A percentile compares a stretch with the other conserved stretches of the same genome.
Conservation (phyloP, 2,888 invertebrate genomes). For the Escarpia spicata region DNA sequence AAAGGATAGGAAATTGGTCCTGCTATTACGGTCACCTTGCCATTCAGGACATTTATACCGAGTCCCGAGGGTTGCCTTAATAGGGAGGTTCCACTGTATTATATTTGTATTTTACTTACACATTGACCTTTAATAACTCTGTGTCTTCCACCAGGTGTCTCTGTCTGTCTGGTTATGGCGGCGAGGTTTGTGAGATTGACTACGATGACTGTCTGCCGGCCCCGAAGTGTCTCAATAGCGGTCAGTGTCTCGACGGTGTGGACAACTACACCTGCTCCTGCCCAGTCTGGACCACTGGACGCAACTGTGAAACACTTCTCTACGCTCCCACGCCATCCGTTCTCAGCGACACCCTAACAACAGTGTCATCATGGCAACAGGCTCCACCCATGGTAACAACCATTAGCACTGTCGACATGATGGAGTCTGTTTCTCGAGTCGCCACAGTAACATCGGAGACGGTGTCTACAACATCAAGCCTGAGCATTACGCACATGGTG, state of each 20-base stretch:
- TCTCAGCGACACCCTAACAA: background rate
- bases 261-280: conserved; percentile 73
- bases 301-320: conserved; percentile 25
- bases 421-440: background rate
- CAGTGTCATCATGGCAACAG: background rate
- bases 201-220: conserved; percentile 84
- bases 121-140: background rate
- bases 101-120: background rate
- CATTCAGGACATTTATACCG: no score
- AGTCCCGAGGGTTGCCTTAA: no score
- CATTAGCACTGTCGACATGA: background rate
- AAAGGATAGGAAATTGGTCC: no score
- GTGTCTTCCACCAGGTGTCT: conserved; percentile 31
- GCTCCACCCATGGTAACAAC: background rate
- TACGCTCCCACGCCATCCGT: conserved; percentile 14
- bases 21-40: no score
- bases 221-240: conserved; percentile 81
- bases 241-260: conserved; percentile 80
- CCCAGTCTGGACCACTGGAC: conserved; percentile 52
- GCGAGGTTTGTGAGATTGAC: conserved; percentile 80
- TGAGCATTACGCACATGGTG: background rate
- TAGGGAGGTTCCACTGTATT: no score
- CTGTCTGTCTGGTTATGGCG: conserved; percentile 72
- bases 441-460: background rate
- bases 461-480: background rate